Base-by-base conservation (phyloP, 2,888 invertebrate genomes). In the Agrochola macilenta region DNA sequence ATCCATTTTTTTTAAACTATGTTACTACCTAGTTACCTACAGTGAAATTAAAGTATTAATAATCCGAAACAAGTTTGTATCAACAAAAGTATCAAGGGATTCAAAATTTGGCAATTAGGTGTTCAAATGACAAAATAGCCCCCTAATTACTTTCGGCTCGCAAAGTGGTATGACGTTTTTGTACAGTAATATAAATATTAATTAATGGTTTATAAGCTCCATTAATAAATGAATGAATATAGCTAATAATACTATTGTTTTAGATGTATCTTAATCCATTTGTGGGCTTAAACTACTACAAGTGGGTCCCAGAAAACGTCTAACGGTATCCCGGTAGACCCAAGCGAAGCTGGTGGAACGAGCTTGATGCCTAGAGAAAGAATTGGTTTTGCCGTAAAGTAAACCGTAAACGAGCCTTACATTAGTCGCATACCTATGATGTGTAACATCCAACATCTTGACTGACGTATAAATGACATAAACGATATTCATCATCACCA, bases 91-190 rank as follows among this genome's bases (percentile, higher is more conserved):
- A 52, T 46, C 35, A 49, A 69, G 58, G 64, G 68, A 75, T 69
- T 54, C 9, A 58, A 75, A 79, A 64, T 79, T 80, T 54, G 23
- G 75, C 75, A 79, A 79, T 69, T 80, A 69, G 9, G 35, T 58
- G 52, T 58, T 52, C 52, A 64, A 75, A 75, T 12, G 43, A 52
- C 58, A 23, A 43, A 75, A 60, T 46, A 30, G 35, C 26, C 9
- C 11, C 20, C 14, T 46, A 57, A 74, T 68, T 79, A 64, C 63
- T 63, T 30, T 43, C 52, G 35, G 20, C 17, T 49, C 26, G 8
- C 26, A 30, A 74, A 52, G 7, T 52, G 26, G 23, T 11, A 30
- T n/a, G 39, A 63, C 39, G 23, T 52, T 69, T 79, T 49, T 23
- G 35, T 60, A 49, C 17, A n/a, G 26, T 35, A 5, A 43, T 69